A percentile compares a stretch with the other conserved stretches of the same genome.
Evolutionary conservation across 2,113 vertebrate species (phyloP).

Genomic region (Poecilia latipinna): DNA sequence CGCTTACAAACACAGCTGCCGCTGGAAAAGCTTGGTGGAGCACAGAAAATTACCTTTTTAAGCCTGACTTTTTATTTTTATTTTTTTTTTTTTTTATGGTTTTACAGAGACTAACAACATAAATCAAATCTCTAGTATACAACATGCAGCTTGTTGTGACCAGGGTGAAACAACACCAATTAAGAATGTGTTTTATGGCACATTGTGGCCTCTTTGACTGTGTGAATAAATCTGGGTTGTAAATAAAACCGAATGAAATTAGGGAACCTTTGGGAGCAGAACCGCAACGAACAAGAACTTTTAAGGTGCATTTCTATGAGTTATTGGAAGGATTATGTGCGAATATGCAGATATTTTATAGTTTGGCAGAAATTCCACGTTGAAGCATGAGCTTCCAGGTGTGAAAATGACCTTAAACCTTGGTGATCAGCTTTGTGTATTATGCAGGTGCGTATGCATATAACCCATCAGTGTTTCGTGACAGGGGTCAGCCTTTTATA

Average conservation of each 20-base stretch:
- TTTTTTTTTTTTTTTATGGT: constrained; percentile 2
- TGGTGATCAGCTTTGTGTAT: too few relatives aligned
- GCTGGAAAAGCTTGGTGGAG: constrained; percentile 50
- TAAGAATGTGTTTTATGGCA: constrained; percentile 11
- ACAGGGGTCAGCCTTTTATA: too few relatives aligned
- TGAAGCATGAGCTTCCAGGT: too few relatives aligned
- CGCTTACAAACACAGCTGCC: constrained; percentile 58
- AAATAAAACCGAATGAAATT: background rate
- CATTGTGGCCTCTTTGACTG: background rate
- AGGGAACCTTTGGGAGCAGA: background rate
- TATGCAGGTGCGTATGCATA: too few relatives aligned
- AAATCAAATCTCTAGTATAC: constrained; percentile 43
- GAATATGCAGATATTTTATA: background rate
- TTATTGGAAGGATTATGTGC: background rate
- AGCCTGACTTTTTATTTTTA: constrained; percentile 17
- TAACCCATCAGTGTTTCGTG: too few relatives aligned
- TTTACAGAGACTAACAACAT: constrained; percentile 25
- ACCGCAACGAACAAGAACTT: background rate
- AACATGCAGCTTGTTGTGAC: constrained; percentile 2
- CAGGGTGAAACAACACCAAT: constrained; percentile 15
- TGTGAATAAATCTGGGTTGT: background rate
- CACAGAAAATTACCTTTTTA: constrained; percentile 40
- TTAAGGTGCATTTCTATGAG: background rate
- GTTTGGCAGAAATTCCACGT: too few relatives aligned
- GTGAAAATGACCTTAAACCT: too few relatives aligned